Conservation (phyloP, 2,888 invertebrate genomes). For the Catocala fraxini region DNA sequence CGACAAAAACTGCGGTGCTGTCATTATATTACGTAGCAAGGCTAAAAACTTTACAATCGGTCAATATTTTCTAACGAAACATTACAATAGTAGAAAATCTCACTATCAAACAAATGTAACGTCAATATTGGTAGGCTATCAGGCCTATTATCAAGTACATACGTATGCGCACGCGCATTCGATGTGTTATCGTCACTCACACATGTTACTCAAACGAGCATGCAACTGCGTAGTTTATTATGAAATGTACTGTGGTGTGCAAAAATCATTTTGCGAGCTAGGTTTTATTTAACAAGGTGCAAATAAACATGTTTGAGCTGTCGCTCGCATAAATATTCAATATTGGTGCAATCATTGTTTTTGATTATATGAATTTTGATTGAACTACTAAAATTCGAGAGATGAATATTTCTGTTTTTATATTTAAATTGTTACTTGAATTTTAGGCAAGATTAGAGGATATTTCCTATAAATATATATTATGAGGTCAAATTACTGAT, state of each 20-base stretch:
- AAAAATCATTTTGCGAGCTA: constrained; percentile 49
- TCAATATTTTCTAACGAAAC: constrained; percentile 3
- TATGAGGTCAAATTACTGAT: too few species aligned
- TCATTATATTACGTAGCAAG: not conserved
- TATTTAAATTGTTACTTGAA: not conserved
- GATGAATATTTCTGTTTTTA: not conserved
- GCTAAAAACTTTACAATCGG: not conserved
- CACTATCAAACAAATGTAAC: constrained; percentile 31
- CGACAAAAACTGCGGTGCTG: not conserved
- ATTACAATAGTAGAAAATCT: constrained; percentile 4
- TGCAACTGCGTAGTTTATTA: constrained; percentile 80
- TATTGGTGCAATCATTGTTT: constrained; percentile 5
- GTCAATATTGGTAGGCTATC: constrained; percentile 46
- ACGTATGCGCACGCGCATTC: constrained; percentile 60
- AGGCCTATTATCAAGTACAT: constrained; percentile 66
- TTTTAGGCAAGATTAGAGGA: too few species aligned
- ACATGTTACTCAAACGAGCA: constrained; percentile 56
- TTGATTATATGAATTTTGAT: not conserved
- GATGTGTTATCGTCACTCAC: constrained; percentile 60
- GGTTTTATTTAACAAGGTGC: constrained; percentile 33
- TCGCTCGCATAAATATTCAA: not conserved
- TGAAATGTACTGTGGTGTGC: constrained; percentile 62
- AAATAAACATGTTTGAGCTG: constrained; percentile 26
- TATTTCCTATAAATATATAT: too few species aligned
- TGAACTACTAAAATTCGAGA: not conserved